Conservation (phyloP, 2,888 invertebrate genomes). For the Dryobota labecula region DNA sequence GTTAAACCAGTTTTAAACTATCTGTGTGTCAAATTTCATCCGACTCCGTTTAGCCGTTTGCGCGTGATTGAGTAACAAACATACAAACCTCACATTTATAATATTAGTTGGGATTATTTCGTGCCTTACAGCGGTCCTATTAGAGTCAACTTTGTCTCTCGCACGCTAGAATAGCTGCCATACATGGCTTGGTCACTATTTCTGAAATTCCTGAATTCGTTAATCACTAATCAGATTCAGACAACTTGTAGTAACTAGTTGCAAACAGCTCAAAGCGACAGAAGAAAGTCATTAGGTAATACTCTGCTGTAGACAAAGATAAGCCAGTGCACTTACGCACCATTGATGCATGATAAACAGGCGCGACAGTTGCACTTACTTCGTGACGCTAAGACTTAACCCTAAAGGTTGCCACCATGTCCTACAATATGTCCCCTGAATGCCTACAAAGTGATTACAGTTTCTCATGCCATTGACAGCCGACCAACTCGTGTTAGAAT, state of each 20-base stretch:
- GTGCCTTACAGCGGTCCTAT: background rate
- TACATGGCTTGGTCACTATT: background rate
- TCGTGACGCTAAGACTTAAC: conserved; percentile 14
- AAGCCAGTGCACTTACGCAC: background rate
- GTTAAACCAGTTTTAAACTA: too few species aligned
- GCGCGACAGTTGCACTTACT: background rate
- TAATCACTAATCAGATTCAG: background rate
- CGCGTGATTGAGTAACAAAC: background rate
- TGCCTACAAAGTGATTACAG: conserved; percentile 27
- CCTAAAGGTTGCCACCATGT: conserved; percentile 29
- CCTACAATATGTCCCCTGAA: conserved; percentile 14
- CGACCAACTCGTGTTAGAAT: conserved; percentile 74
- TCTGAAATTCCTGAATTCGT: too few species aligned
- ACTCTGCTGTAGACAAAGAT: conserved; percentile 5
- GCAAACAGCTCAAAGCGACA: background rate
- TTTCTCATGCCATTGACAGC: conserved; percentile 67
- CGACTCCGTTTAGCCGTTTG: too few species aligned
- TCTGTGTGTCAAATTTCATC: too few species aligned
- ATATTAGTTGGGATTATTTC: background rate
- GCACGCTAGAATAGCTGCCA: background rate
- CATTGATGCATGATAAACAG: conserved; percentile 28
- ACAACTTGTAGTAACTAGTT: background rate
- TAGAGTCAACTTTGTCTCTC: background rate
- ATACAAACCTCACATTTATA: too few species aligned
- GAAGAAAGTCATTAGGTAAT: background rate